Conservation (phyloP, 2,888 invertebrate genomes). For the Oligia strigilis region DNA sequence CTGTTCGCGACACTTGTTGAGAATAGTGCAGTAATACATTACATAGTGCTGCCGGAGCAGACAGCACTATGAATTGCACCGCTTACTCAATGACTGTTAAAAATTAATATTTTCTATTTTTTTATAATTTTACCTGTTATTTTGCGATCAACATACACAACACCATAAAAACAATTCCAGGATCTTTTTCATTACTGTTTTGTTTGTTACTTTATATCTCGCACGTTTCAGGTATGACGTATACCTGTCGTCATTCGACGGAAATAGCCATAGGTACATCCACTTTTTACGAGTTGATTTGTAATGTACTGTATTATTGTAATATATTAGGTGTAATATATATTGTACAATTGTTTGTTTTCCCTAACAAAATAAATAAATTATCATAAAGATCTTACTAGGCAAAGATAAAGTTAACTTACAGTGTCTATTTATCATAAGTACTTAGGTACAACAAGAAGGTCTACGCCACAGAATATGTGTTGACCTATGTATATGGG, state of each 20-base stretch:
- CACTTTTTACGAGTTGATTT: conserved; percentile 23
- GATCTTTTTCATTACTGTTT: conserved; percentile 31
- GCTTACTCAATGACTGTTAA: background rate
- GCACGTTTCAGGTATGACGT: conserved; percentile 45
- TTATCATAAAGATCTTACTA: conserved; percentile 18
- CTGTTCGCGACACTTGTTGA: background rate
- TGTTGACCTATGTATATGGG: conserved; percentile 44
- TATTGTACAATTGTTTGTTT: too few relatives aligned
- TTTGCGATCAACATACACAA: conserved; percentile 5
- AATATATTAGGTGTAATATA: too few relatives aligned
- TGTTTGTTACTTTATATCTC: conserved; percentile 47
- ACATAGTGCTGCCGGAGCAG: background rate
- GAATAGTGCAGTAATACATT: background rate
- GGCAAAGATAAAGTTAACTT: background rate
- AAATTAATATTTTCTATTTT: background rate
- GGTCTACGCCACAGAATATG: conserved; percentile 40
- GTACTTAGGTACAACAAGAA: conserved; percentile 17
- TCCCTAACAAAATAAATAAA: too few relatives aligned
- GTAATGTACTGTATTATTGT: conserved; percentile 25
- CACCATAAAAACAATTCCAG: conserved; percentile 26
- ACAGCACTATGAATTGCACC: background rate
- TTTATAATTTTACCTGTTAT: background rate
- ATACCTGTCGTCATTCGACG: conserved; percentile 37
- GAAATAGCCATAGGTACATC: conserved; percentile 35
- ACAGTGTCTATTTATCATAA: conserved; percentile 15